Percentiles rank a stretch among this genome's conserved stretches.
These are phyloP conservation scores for Acleris literana DNA, from an alignment of 2,888 invertebrate genomes.

Conservation along the genomic window DNA sequence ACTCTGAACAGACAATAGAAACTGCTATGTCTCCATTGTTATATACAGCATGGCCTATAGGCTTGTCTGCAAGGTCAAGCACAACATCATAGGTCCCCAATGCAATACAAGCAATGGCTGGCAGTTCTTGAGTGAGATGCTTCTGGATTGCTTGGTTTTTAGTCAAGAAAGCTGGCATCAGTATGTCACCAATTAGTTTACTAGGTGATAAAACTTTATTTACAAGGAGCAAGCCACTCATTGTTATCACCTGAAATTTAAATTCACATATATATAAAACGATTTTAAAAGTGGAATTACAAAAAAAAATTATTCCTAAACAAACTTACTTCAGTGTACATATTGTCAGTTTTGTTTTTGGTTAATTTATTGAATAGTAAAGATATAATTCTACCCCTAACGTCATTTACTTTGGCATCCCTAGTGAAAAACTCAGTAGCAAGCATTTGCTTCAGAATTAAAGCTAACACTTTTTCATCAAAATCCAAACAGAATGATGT, in stretches of 20 bases:
- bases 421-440: constrained; percentile 51
- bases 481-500: constrained; percentile 48
- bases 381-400: constrained; percentile 52
- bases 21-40: constrained; percentile 51
- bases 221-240: constrained; percentile 63
- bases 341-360: constrained; percentile 49
- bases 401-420: constrained; percentile 47
- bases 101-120: constrained; percentile 65
- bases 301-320: background rate
- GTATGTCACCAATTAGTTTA: constrained; percentile 69
- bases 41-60: constrained; percentile 57
- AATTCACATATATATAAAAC: background rate
- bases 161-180: constrained; percentile 69
- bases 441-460: constrained; percentile 59
- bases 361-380: constrained; percentile 49
- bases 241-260: constrained; percentile 63
- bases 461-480: constrained; percentile 47
- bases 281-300: no score
- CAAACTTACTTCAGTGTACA: constrained; percentile 52
- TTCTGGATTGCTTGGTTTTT: constrained; percentile 61
- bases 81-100: constrained; percentile 56
- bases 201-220: constrained; percentile 64
- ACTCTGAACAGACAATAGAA: constrained; percentile 62
- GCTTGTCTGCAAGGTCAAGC: constrained; percentile 43
- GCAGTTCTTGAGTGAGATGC: constrained; percentile 54